Evolutionary conservation across 2,113 vertebrate genomes (phyloP).

Genomic region (Poicephalus gulielmi): DNA sequence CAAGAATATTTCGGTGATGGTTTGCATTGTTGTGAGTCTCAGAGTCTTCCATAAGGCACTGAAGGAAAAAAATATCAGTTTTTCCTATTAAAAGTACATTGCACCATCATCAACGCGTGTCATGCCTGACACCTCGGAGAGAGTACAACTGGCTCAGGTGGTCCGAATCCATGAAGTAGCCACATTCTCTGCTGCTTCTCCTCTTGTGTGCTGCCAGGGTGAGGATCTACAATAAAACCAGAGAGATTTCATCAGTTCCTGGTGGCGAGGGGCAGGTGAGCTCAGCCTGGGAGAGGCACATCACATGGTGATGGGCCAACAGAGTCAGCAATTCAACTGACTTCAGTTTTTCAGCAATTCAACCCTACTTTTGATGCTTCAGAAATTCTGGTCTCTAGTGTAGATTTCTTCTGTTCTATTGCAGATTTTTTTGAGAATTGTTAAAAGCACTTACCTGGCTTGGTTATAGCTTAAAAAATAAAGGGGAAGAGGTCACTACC

Average conservation of each 20-base stretch:
- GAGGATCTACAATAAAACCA: conserved; percentile 73
- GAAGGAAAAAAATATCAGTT: conserved; percentile 90
- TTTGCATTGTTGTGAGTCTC: conserved; percentile 96
- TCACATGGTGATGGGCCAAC: not conserved
- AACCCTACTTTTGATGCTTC: not conserved
- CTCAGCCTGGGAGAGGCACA: not conserved
- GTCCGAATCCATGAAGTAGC: conserved; percentile 81
- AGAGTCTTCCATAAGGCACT: conserved; percentile 99
- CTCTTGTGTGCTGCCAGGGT: conserved; percentile 60
- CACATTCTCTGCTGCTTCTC: conserved; percentile 80
- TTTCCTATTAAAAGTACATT: conserved; percentile 91
- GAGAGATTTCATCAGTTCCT: conserved; percentile 9
- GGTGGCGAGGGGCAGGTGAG: not conserved
- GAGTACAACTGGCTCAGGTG: conserved; percentile 82
- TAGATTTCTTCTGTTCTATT: not conserved
- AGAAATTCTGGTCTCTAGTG: not conserved
- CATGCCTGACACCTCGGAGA: conserved; percentile 80
- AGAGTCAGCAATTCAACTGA: not conserved
- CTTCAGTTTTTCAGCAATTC: not conserved
- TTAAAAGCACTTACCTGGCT: conserved; percentile 46
- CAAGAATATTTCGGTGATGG: conserved; percentile 89
- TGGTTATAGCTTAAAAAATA: not conserved
- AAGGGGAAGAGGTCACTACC: not conserved
- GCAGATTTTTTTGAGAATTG: not conserved
- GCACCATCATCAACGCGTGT: conserved; percentile 90